phyloP scores from a whole-genome alignment of 2,888 invertebrate genomes.

The Acanthacorydalis orientalis region DNA sequence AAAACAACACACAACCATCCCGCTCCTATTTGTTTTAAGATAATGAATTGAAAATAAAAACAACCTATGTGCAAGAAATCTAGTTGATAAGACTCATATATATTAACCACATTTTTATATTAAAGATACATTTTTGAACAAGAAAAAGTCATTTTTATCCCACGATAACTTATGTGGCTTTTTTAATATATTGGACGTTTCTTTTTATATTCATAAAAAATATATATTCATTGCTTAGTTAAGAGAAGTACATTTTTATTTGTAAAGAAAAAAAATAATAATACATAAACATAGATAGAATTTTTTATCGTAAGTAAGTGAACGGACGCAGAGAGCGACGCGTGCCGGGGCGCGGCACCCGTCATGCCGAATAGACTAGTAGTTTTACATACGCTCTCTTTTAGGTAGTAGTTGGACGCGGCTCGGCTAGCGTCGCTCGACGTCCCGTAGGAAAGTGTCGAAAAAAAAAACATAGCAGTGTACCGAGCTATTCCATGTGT shows the following conservation, averaged over 20 bases:
- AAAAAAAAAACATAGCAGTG: too few species aligned
- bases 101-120: conserved; percentile 13
- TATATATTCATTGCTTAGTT: conserved; percentile 25
- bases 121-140: conserved; percentile 16
- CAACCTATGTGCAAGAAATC: conserved; percentile 24
- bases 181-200: conserved; percentile 21
- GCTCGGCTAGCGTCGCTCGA: not conserved
- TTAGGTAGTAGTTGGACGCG: not conserved
- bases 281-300: conserved; percentile 18
- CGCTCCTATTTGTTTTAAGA: conserved; percentile 5
- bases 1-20: not conserved
- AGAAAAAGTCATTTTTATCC: conserved; percentile 11
- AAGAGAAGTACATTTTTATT: conserved; percentile 22
- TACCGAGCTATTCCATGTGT: not conserved
- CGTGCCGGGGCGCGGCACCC: not conserved
- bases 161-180: conserved; percentile 20
- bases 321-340: not conserved
- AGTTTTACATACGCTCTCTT: not conserved
- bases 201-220: conserved; percentile 8
- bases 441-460: not conserved
- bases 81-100: conserved; percentile 23
- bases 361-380: not conserved
- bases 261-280: conserved; percentile 28
- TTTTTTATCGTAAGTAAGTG: conserved; percentile 26
- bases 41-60: too few species aligned